A percentile compares a stretch with the other conserved stretches of the same genome.
Evolutionary conservation across 30 jellyfish, hydroid and myxozoan genomes (phyloP).

Genomic region (Mastigias papua): DNA sequence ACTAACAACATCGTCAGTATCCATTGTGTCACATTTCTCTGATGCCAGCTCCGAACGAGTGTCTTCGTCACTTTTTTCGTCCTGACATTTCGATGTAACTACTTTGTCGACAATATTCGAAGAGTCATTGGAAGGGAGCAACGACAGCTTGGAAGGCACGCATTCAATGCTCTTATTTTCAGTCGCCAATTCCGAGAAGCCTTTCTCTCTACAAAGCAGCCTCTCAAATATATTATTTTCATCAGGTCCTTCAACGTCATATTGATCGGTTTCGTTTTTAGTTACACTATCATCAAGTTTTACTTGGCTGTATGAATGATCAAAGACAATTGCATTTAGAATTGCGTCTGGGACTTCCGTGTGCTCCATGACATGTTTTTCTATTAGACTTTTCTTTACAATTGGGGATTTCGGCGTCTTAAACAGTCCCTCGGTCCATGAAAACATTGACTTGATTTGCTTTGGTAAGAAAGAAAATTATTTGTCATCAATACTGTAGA

Average conservation of each 20-base stretch:
- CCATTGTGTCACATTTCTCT: slow-evolving; percentile 33
- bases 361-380: neutral
- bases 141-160: neutral
- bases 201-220: slow-evolving; percentile 50
- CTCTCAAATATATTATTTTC: slow-evolving; percentile 43
- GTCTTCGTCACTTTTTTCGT: neutral
- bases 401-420: slow-evolving; percentile 1
- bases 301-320: slow-evolving; percentile 45
- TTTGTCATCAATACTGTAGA: no score
- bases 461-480: neutral
- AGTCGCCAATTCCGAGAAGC: slow-evolving; percentile 10
- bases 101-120: neutral
- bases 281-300: neutral
- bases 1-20: slow-evolving; percentile 24
- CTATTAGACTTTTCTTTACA: neutral
- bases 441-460: slow-evolving; percentile 40
- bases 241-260: neutral
- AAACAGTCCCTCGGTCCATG: slow-evolving; percentile 36
- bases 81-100: neutral
- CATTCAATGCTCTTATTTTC: neutral
- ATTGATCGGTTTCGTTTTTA: neutral
- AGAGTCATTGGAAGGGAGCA: neutral
- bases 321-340: slow-evolving; percentile 9
- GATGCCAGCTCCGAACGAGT: slow-evolving; percentile 17
- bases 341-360: slow-evolving; percentile 18